Conservation (phyloP, 2,797 vertebrate species). For the Zalophus californianus region DNA sequence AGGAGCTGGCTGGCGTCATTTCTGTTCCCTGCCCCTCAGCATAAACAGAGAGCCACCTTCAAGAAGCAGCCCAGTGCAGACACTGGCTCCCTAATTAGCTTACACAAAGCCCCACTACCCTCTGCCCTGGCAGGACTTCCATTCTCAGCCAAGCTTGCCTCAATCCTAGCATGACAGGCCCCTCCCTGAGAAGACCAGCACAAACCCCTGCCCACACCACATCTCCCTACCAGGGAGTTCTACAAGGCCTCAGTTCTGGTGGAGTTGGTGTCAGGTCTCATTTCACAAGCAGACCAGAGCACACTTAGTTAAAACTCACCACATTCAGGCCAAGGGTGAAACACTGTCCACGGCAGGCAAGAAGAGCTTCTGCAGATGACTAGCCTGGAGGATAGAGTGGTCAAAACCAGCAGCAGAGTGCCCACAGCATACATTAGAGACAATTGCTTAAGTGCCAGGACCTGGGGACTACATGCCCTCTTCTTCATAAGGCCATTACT, state of each 20-base stretch:
- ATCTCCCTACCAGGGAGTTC: not conserved
- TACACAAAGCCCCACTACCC: not conserved
- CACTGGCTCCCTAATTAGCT: not conserved
- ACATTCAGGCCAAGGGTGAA: not conserved
- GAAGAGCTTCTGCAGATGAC: not conserved
- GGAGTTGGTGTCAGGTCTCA: not conserved
- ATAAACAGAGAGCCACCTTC: not conserved
- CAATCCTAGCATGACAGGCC: not conserved
- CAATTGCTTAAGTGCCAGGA: not conserved
- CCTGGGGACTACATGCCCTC: not conserved
- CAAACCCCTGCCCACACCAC: not conserved
- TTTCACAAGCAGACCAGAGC: not conserved
- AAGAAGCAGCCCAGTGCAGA: not conserved
- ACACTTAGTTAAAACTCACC: not conserved
- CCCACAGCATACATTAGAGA: not conserved
- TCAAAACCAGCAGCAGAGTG: not conserved
- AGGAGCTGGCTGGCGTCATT: not conserved
- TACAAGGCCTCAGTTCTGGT: not conserved
- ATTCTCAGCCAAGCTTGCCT: not conserved
- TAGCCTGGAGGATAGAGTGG: not conserved
- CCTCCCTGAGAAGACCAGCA: not conserved
- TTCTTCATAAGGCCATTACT: not conserved
- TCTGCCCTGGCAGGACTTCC: not conserved
- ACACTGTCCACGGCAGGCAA: not conserved
- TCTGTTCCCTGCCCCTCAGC: not conserved